A percentile compares a stretch with the other conserved stretches of the same genome.
phyloP scores from a whole-genome alignment of 2,888 invertebrate species.

The Oxycera nigricornis region DNA sequence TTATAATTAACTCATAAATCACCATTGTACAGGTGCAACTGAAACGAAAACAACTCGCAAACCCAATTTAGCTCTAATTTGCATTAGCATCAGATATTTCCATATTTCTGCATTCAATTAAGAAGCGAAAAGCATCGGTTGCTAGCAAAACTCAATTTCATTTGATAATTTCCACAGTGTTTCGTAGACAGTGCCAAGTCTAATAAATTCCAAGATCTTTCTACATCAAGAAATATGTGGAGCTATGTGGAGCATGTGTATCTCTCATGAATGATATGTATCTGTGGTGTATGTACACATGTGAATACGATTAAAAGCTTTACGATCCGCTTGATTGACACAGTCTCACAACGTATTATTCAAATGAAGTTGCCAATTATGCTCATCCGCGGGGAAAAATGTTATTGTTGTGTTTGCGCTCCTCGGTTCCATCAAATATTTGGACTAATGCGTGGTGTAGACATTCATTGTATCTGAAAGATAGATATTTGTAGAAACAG shows the following conservation, averaged over 20 bases:
- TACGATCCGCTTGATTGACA: background rate
- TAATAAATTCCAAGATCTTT: background rate
- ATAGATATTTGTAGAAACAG: too few relatives aligned
- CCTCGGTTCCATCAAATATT: background rate
- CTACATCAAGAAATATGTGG: background rate
- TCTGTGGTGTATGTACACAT: background rate
- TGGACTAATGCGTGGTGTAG: too few relatives aligned
- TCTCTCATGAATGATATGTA: background rate
- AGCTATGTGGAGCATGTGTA: background rate
- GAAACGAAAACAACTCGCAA: too few relatives aligned
- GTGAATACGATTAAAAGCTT: background rate
- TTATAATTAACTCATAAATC: too few relatives aligned
- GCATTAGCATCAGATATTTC: too few relatives aligned
- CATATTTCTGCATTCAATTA: too few relatives aligned
- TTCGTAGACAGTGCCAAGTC: too few relatives aligned
- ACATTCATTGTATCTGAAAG: too few relatives aligned
- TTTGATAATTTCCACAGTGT: background rate
- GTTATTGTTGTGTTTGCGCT: background rate
- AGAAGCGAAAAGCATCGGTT: too few relatives aligned
- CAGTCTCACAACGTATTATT: background rate
- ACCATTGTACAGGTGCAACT: too few relatives aligned
- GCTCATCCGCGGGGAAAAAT: background rate
- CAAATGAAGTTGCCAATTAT: slow-evolving; percentile 12
- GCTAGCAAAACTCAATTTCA: background rate
- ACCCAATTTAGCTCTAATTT: too few relatives aligned